These are phyloP conservation scores for Pachyramphus minor DNA, from an alignment of 2,113 vertebrate species.

Conservation along the genomic window DNA sequence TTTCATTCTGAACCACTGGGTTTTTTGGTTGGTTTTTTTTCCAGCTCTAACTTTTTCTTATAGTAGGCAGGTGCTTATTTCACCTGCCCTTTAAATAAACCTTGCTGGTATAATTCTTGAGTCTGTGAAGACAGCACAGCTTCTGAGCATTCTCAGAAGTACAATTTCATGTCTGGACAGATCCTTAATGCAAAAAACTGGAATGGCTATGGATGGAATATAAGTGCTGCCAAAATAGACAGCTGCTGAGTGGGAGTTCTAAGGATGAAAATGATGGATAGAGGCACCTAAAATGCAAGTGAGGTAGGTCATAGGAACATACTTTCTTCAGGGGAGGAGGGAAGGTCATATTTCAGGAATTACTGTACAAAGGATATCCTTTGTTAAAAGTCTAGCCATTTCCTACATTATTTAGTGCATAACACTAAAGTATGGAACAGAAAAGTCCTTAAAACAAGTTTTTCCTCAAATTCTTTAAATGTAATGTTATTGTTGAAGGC, in stretches of 20 bases:
- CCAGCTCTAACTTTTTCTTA: neutral
- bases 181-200: slow-evolving; percentile 47
- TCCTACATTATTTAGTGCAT: neutral
- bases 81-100: slow-evolving; percentile 45
- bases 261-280: slow-evolving; percentile 18
- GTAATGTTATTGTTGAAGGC: neutral
- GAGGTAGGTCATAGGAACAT: neutral
- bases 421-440: neutral
- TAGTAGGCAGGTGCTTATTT: slow-evolving; percentile 36
- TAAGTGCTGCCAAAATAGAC: slow-evolving; percentile 40
- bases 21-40: neutral
- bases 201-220: neutral
- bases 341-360: slow-evolving; percentile 25
- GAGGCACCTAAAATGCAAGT: slow-evolving; percentile 29
- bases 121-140: neutral
- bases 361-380: neutral
- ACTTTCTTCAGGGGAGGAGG: neutral
- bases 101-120: neutral
- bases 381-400: neutral
- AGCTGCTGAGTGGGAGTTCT: slow-evolving; percentile 63
- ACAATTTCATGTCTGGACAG: neutral
- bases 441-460: neutral
- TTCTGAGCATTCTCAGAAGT: slow-evolving; percentile 12
- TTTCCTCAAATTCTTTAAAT: neutral
- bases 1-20: neutral